Conservation (phyloP, 2,797 vertebrate species). For the Halcyon badia region DNA sequence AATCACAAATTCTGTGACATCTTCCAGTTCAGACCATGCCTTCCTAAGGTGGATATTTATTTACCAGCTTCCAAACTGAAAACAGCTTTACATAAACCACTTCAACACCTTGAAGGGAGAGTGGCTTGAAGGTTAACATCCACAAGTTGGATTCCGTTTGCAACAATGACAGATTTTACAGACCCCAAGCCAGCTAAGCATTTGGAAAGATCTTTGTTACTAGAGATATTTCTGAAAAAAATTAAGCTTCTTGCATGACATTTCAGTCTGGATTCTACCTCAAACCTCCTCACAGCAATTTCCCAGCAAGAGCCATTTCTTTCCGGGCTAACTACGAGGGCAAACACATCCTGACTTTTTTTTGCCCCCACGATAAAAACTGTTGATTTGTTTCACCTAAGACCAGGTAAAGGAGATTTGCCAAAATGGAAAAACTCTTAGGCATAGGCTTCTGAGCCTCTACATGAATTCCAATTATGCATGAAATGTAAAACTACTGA, state of each 20-base stretch:
- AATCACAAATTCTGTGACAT: neutral
- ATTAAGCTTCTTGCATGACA: neutral
- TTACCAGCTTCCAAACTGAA: neutral
- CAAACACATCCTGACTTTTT: neutral
- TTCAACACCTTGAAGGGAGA: neutral
- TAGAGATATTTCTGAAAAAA: neutral
- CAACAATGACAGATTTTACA: neutral
- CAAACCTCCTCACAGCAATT: neutral
- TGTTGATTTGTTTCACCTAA: neutral
- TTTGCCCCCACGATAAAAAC: neutral
- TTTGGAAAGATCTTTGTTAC: slow-evolving; percentile 2
- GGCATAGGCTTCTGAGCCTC: neutral
- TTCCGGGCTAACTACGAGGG: neutral
- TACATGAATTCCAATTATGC: neutral
- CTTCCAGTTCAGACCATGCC: neutral
- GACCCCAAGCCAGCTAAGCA: neutral
- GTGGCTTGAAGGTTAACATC: neutral
- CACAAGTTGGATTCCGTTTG: neutral
- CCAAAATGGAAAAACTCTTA: neutral
- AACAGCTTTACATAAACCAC: neutral
- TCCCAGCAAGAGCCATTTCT: neutral
- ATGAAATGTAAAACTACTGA: neutral
- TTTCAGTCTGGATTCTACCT: neutral
- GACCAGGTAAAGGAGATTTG: neutral
- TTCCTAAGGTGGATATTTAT: neutral